Conservation (phyloP, 1,140 invertebrate genomes). For the Sminthurinus signatus region DNA sequence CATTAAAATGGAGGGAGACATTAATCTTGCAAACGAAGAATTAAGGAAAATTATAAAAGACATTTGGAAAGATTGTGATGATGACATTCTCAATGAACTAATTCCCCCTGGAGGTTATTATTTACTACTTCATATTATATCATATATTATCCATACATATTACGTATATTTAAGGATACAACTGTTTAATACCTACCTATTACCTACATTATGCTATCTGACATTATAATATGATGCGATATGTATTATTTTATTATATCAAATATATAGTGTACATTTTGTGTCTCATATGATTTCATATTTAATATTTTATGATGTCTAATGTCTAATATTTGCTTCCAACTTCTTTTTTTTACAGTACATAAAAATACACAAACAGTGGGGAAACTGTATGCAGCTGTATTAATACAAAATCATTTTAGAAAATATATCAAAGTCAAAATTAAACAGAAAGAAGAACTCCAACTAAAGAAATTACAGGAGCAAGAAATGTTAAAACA, state of each 20-base stretch:
- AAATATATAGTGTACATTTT: too few relatives aligned
- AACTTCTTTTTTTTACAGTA: not conserved
- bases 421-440: slow-evolving; percentile 68
- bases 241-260: too few relatives aligned
- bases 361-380: slow-evolving; percentile 76
- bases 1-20: slow-evolving; percentile 97
- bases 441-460: not conserved
- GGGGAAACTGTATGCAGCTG: slow-evolving; percentile 99
- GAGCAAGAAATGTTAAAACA: not conserved
- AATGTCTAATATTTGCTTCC: too few relatives aligned
- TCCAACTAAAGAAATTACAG: not conserved
- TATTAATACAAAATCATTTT: slow-evolving; percentile 99
- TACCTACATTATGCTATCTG: too few relatives aligned
- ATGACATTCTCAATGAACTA: slow-evolving; percentile 93
- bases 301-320: too few relatives aligned
- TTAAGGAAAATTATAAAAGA: slow-evolving; percentile 91
- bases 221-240: too few relatives aligned
- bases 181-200: too few relatives aligned
- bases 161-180: too few relatives aligned
- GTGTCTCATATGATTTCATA: too few relatives aligned
- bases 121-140: too few relatives aligned
- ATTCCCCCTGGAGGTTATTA: slow-evolving; percentile 85
- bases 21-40: slow-evolving; percentile 92
- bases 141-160: too few relatives aligned
- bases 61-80: slow-evolving; percentile 96